A percentile compares a stretch with the other conserved stretches of the same genome.
Conservation (phyloP, 2,113 vertebrate genomes). For the Reinhardtius hippoglossoides region DNA sequence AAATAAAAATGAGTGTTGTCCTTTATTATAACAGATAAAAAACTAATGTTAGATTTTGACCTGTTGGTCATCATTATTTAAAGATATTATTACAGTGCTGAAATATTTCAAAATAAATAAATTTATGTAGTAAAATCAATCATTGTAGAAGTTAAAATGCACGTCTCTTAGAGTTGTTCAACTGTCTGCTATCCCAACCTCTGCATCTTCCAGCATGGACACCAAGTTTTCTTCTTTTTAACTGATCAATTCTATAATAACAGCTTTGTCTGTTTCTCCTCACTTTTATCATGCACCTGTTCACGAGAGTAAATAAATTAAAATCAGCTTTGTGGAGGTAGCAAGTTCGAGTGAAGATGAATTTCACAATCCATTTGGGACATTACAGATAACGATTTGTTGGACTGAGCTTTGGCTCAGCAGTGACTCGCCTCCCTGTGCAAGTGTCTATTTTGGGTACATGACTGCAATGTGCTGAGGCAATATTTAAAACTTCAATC, state of each 20-base stretch:
- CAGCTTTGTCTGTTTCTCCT: not conserved
- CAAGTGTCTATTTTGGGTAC: slow-evolving; percentile 43
- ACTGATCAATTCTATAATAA: not conserved
- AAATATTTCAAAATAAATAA: too few relatives aligned
- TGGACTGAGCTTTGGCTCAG: slow-evolving; percentile 14
- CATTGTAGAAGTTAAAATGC: too few relatives aligned
- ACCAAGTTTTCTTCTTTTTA: not conserved
- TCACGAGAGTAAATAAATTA: not conserved
- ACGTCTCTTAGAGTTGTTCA: too few relatives aligned
- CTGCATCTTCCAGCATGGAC: not conserved
- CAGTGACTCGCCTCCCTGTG: slow-evolving; percentile 26
- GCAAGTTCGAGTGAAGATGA: not conserved
- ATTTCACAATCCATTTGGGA: slow-evolving; percentile 2
- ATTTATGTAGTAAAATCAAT: too few relatives aligned
- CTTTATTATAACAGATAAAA: not conserved
- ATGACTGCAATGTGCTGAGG: slow-evolving; percentile 33
- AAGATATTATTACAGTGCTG: too few relatives aligned
- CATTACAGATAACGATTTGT: slow-evolving; percentile 20
- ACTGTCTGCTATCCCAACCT: too few relatives aligned
- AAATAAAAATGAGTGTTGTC: not conserved
- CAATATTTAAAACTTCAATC: slow-evolving; percentile 33
- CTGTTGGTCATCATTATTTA: not conserved
- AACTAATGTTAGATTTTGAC: not conserved
- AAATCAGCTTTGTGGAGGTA: too few relatives aligned
- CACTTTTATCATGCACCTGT: not conserved